Evolutionary conservation across 1,140 invertebrate species (phyloP).

Genomic region (Luehdorfia chinensis): DNA sequence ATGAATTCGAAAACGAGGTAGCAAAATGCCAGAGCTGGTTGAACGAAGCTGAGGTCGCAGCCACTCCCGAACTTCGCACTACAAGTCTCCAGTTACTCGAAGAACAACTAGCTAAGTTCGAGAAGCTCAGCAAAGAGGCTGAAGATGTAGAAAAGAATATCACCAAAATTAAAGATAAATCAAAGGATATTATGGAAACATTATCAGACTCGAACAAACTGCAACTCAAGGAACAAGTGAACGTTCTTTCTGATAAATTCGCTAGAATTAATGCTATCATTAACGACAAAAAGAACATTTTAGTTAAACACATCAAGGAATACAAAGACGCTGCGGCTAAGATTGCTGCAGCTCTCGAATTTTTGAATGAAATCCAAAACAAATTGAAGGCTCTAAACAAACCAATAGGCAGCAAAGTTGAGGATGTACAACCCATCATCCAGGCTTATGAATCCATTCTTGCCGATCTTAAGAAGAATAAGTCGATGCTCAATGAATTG

Average conservation of each 20-base stretch:
- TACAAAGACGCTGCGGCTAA: slow-evolving; percentile 87
- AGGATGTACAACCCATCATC: slow-evolving; percentile 89
- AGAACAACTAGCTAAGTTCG: slow-evolving; percentile 91
- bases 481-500: slow-evolving; percentile 86
- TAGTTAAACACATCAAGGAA: slow-evolving; percentile 87
- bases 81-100: slow-evolving; percentile 88
- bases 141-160: slow-evolving; percentile 84
- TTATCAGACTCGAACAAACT: slow-evolving; percentile 91
- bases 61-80: slow-evolving; percentile 86
- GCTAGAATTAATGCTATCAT: slow-evolving; percentile 85
- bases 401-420: slow-evolving; percentile 89
- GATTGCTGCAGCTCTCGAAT: slow-evolving; percentile 87
- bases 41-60: slow-evolving; percentile 90
- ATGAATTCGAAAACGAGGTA: slow-evolving; percentile 88
- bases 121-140: slow-evolving; percentile 86
- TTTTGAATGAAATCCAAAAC: slow-evolving; percentile 88
- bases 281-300: slow-evolving; percentile 83
- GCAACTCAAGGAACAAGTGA: slow-evolving; percentile 86
- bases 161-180: slow-evolving; percentile 85
- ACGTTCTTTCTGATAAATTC: slow-evolving; percentile 87
- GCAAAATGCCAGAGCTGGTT: slow-evolving; percentile 91
- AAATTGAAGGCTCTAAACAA: slow-evolving; percentile 89
- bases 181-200: slow-evolving; percentile 87
- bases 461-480: slow-evolving; percentile 88
- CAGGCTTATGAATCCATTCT: slow-evolving; percentile 88